Evolutionary conservation across 2,113 vertebrate genomes (phyloP).

Genomic region (Gasterosteus nipponicus): DNA sequence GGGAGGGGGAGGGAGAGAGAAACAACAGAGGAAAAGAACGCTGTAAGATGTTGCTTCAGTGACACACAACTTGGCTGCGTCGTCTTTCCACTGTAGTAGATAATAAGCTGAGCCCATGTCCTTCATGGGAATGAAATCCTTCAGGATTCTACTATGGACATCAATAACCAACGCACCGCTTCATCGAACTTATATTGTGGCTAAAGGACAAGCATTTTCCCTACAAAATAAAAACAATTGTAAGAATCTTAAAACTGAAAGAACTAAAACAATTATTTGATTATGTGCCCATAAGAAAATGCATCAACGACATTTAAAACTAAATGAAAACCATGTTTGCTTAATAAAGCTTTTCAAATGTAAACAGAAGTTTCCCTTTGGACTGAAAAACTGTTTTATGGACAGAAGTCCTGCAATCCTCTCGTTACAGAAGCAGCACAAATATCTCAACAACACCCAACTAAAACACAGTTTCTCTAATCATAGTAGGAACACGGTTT

Average conservation of each 20-base stretch:
- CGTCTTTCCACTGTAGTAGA: conserved; percentile 2
- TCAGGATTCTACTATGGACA: neutral
- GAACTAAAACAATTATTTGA: neutral
- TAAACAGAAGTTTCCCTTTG: neutral
- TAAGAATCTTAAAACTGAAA: neutral
- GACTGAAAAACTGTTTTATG: neutral
- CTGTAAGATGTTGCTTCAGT: neutral
- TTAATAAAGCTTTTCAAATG: neutral
- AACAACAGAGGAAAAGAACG: neutral
- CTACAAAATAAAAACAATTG: neutral
- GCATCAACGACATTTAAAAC: neutral
- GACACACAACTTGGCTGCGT: neutral
- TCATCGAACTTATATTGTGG: neutral
- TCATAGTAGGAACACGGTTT: neutral
- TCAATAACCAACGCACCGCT: neutral
- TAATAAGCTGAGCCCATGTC: too few relatives aligned
- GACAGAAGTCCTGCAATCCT: neutral
- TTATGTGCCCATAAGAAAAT: neutral
- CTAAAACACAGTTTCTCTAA: neutral
- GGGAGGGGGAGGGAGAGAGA: neutral
- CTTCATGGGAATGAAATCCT: neutral
- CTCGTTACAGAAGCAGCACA: neutral
- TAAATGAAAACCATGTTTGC: neutral
- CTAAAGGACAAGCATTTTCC: neutral
- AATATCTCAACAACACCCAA: neutral